Evolutionary conservation across 2,797 vertebrate species (phyloP).

Genomic region (Schizopygopsis malacanthus): DNA sequence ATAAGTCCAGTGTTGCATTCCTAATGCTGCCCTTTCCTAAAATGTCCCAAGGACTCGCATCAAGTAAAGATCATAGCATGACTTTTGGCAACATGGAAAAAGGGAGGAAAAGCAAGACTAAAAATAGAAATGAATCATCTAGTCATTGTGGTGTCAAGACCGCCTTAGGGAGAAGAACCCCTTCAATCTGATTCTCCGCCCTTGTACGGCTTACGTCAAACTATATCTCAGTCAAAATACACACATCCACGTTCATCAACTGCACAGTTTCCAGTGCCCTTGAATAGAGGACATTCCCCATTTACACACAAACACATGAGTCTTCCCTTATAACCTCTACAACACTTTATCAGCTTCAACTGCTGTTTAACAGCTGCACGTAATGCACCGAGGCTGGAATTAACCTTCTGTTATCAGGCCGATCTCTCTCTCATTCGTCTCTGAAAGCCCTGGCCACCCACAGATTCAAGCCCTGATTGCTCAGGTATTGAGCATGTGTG

Average conservation of each 20-base stretch:
- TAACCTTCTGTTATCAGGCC: constrained; percentile 40
- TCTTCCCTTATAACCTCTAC: not conserved
- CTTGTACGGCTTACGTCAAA: constrained; percentile 11
- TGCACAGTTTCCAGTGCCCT: constrained; percentile 32
- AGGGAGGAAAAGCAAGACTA: not conserved
- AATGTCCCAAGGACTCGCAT: not conserved
- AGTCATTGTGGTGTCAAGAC: constrained; percentile 24
- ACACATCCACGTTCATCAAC: constrained; percentile 20
- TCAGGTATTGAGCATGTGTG: constrained; percentile 44
- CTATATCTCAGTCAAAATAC: constrained; percentile 29
- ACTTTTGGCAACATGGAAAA: not conserved
- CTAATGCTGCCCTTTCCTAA: not conserved
- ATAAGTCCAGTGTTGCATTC: not conserved
- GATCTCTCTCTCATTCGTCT: constrained; percentile 34
- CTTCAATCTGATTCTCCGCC: constrained; percentile 2
- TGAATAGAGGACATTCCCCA: constrained; percentile 32
- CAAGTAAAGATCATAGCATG: not conserved
- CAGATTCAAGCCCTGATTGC: constrained; percentile 33
- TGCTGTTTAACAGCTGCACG: not conserved
- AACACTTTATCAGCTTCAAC: constrained; percentile 19
- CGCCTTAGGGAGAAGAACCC: constrained; percentile 27
- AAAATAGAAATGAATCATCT: constrained; percentile 47
- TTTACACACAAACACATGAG: not conserved
- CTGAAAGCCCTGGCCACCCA: constrained; percentile 14
- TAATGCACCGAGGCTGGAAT: constrained; percentile 27